Percentiles rank a stretch among this genome's conserved stretches.
Evolutionary conservation across 2,888 invertebrate species (phyloP).

Genomic region (Dicyrtomina minuta): DNA sequence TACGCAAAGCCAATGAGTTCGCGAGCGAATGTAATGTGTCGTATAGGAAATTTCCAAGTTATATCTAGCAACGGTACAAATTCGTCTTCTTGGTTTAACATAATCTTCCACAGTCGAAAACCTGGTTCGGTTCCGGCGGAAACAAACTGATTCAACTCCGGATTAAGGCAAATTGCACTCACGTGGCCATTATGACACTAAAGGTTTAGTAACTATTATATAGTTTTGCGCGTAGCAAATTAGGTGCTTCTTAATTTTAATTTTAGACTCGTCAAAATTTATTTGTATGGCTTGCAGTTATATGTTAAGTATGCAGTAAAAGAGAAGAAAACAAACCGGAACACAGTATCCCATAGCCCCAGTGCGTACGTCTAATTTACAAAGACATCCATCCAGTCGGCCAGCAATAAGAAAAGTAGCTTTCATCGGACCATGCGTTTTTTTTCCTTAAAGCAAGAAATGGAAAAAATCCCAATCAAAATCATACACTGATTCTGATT

Average conservation of each 20-base stretch:
- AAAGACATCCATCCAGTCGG: constrained; percentile 46
- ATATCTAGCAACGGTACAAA: constrained; percentile 51
- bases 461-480: no score
- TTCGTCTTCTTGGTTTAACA: constrained; percentile 46
- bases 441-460: constrained; percentile 1
- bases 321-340: constrained; percentile 22
- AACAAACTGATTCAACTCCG: constrained; percentile 47
- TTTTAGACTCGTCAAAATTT: no score
- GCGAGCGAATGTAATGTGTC: constrained; percentile 41
- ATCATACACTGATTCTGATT: background rate
- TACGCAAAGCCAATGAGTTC: constrained; percentile 48
- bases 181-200: constrained; percentile 48
- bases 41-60: constrained; percentile 49
- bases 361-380: constrained; percentile 40
- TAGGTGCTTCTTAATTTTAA: no score
- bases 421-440: no score
- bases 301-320: no score
- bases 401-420: constrained; percentile 49
- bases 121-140: constrained; percentile 47
- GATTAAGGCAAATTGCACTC: constrained; percentile 41
- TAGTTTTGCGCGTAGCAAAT: no score
- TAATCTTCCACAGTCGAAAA: constrained; percentile 50
- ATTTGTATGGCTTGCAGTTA: no score
- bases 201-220: no score
- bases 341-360: constrained; percentile 44